A percentile compares a stretch with the other conserved stretches of the same genome.
These are phyloP conservation scores for Erebia palarica DNA, from an alignment of 2,888 invertebrate genomes.

Conservation along the genomic window DNA sequence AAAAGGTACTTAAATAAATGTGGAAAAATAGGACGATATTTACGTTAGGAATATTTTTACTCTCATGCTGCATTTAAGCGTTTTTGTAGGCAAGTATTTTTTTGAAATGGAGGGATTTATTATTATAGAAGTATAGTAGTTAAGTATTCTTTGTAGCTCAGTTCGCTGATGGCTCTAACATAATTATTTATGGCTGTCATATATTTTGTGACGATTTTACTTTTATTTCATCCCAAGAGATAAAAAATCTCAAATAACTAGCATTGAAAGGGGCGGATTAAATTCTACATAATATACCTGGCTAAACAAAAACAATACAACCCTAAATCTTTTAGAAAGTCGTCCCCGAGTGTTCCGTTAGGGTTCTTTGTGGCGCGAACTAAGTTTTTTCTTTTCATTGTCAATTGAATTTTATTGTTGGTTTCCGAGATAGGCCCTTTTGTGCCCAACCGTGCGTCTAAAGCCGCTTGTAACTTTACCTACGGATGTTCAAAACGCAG, in stretches of 20 bases:
- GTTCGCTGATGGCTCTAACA: background rate
- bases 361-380: conserved; percentile 68
- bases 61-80: too few species aligned
- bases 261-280: conserved; percentile 52
- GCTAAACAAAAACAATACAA: conserved; percentile 67
- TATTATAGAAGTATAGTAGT: background rate
- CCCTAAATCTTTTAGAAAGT: conserved; percentile 72
- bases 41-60: too few species aligned
- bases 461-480: conserved; percentile 71
- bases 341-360: conserved; percentile 71
- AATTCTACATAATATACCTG: conserved; percentile 50
- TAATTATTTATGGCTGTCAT: conserved; percentile 14
- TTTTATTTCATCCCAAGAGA: background rate
- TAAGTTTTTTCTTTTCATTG: conserved; percentile 70
- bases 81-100: too few species aligned
- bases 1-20: too few species aligned
- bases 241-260: conserved; percentile 10
- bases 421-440: conserved; percentile 78
- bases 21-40: too few species aligned
- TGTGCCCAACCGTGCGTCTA: conserved; percentile 78
- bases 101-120: background rate
- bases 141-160: background rate
- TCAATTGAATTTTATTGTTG: conserved; percentile 82
- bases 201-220: conserved; percentile 13
- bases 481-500: conserved; percentile 39